Base-by-base conservation (phyloP, 2,113 vertebrate species). In the Dicentrarchus labrax region DNA sequence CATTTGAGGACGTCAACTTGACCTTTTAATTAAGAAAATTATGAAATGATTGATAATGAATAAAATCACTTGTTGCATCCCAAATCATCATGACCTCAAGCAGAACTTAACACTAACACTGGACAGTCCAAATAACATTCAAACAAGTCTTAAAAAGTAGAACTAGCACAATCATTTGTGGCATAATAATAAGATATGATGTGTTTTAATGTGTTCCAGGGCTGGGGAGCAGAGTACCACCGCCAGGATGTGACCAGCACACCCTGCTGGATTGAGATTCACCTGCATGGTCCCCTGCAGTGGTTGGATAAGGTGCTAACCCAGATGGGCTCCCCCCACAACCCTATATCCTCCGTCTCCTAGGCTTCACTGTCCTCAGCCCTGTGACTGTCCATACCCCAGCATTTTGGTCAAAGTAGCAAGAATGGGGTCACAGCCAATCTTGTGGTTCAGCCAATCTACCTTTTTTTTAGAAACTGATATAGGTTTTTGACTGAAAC, bases 301-400 rank as follows among this genome's bases (percentile, higher is more conserved):
- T 99, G 98, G 98, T 93, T 99, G 95, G 98, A 99, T 96, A 99
- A 99, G 95, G 98, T 99, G 89, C 97, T 99, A 68, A 99, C 98
- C 87, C 98, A 99, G 92, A 99, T 99, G 98, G 98, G 98, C 72
- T 99, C 98, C 54, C 98, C 98, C 93, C 97, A 99, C 93, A 99
- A 98, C 91, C 97, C 98, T 53, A 99, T 99, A 93, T 99, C 98
- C 56, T 99, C 98, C 1, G 98, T 99, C 93, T 99, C 98, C 95
- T 99, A 96, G 91, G 88, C 79, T 39, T 61, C 80, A 68, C 68
- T 88, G 82, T 79, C 88, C 76, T 88, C 78, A 68, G 85, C 88
- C 85, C 86, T 17, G 48, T 73, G 91, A 88, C 79, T 84, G 83
- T 90, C 85, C 73, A 70, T 39, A 89, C 88, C 84, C 86, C 84